Evolutionary conservation across 2,113 vertebrate species (phyloP).

Genomic region (Ciconia stormi): DNA sequence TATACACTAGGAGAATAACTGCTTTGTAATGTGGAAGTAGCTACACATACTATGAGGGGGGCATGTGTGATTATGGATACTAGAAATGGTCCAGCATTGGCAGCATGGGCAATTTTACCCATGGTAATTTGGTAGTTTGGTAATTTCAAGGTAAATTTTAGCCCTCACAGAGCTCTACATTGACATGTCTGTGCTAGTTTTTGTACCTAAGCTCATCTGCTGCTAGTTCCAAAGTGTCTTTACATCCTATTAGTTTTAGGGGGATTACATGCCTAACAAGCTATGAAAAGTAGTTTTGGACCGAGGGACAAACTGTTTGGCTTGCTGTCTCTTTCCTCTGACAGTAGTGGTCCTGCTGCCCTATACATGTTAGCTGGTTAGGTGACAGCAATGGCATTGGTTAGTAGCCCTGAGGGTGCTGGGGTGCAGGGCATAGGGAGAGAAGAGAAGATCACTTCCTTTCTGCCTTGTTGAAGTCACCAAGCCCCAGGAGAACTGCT

Average conservation of each 20-base stretch:
- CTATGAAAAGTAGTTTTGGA: background rate
- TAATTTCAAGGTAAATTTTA: background rate
- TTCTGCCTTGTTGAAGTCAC: background rate
- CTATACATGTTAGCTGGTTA: background rate
- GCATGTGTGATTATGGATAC: background rate
- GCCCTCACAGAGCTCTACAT: background rate
- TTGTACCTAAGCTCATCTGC: background rate
- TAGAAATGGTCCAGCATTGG: background rate
- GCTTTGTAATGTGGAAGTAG: background rate
- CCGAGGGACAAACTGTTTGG: background rate
- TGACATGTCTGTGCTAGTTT: background rate
- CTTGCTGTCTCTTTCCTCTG: background rate
- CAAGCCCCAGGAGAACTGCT: background rate
- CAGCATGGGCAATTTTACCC: background rate
- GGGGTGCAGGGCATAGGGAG: background rate
- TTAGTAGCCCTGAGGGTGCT: background rate
- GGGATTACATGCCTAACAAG: background rate
- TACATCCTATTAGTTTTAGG: background rate
- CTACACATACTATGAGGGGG: fast-evolving
- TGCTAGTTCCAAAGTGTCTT: background rate
- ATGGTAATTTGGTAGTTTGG: background rate
- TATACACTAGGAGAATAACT: background rate
- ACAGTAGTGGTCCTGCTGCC: background rate
- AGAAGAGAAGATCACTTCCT: background rate
- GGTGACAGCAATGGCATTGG: background rate